Evolutionary conservation across 2,113 vertebrate species (phyloP), one percentile per base, ranked within the genome.

Genomic region (Hippocampus guttulatus): DNA sequence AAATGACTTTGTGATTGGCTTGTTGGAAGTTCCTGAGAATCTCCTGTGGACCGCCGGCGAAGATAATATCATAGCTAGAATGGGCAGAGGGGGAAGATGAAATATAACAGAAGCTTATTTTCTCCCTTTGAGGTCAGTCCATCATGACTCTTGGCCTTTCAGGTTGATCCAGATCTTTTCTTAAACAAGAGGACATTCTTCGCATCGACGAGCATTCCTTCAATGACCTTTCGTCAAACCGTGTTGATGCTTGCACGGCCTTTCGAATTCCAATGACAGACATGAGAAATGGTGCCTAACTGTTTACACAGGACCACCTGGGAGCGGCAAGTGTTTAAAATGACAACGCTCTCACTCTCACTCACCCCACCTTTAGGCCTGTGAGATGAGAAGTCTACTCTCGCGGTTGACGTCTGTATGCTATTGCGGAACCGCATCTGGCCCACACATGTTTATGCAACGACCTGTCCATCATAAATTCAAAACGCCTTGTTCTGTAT

Each of bases 41-140:
- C 75, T 98, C 97, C 60, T 98, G 94, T 76, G 96, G 95, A 20
- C 94, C 94, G 0, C 94, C 95, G 0, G 97, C 93, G 83, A 99
- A 98, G 84, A 98, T 92, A 72, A 99, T 93, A 88, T 98, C 94
- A 87, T 96, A 99, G 85, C 97, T 99, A 43, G 68, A 74, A 81
- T 64, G 54, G 45, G 77, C 65, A 47, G 71, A 65, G 6, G 61
- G 61, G 52, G 2, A 71, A 74, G 12, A 76, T 33, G 0, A 75
- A 75, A 76, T 14, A 16, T 7, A 67, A 63, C 21, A 74, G 76
- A 82, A 67, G 7, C 21, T 33, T 76, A 75, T 68, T 49, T 76
- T 54, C 71, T 45, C 47, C 30, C 67, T 68, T 47, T 7, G 49
- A 18, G 64, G 49, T 9, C 43, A 73, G 27, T 10, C 9, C 51